Base-by-base conservation (phyloP, 2,113 vertebrate genomes). In the Mesocricetus auratus region DNA sequence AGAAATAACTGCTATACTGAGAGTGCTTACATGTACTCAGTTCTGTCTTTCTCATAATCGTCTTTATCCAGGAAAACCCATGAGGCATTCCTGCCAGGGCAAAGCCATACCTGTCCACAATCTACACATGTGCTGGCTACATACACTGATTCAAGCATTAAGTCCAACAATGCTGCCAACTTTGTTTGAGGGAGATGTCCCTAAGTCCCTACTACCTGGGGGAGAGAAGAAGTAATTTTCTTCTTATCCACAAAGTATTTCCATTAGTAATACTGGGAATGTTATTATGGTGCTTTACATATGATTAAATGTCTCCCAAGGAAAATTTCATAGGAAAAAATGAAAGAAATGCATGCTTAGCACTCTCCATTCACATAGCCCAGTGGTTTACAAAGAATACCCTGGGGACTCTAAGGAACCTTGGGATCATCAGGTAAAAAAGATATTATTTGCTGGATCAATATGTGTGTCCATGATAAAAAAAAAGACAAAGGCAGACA, bases 301-400 rank as follows among this genome's bases (percentile, higher is more conserved):
- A 71, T 75, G 17, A 89, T 22, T 73, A 92, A 93, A 62, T 29
- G 31, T 74, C 29, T 93, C 56, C 47, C 5, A 53, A 47, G 71
- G 9, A 62, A 86, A 45, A 89, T 45, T 77, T 93, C 33, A 92
- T 16, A 77, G 58, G 16, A 86, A 94, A 79, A 85, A 4, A 69
- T 45, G 26, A 85, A 45, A 89, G 15, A 81, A 69, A 53, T 9
- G 3, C 16, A 75, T 15, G 0, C 3, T 3, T 24, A 87, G n/a
- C 10, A 64, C n/a, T 39, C 26, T 81, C 31, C 47, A 19, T 26
- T 42, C 50, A 71, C n/a, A 21, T 39, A 64, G 31, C 24, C 10
- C 53, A 45, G 66, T 16, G 11, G 56, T 42, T 74, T 82, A n/a
- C 31, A 33, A n/a, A 74, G 17, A 66, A 47, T 33, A 39, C 24